These are phyloP conservation scores for Dinothrombium tinctorium DNA, from an alignment of 1,140 invertebrate species.

Conservation along the genomic window DNA sequence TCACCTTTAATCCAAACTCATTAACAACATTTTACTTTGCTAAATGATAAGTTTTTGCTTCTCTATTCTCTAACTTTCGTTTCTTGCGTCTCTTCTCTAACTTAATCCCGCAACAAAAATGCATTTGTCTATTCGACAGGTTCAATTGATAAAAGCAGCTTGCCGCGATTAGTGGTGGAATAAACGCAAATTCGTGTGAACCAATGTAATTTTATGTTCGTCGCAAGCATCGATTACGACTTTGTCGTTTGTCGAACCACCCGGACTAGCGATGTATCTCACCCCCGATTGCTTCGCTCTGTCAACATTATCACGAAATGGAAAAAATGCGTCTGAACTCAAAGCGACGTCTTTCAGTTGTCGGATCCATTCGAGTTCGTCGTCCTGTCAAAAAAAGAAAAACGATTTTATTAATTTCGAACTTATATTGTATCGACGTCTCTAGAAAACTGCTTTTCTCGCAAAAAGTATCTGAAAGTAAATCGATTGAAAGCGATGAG, in stretches of 20 bases:
- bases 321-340: slow-evolving; percentile 96
- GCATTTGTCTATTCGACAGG: no score
- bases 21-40: no score
- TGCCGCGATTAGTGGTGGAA: slow-evolving; percentile 66
- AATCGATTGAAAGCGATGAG: no score
- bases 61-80: no score
- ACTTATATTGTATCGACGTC: background rate
- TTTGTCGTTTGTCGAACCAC: slow-evolving; percentile 75
- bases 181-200: slow-evolving; percentile 69
- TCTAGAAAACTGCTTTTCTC: no score
- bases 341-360: slow-evolving; percentile 60
- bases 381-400: slow-evolving; percentile 17
- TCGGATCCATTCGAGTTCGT: slow-evolving; percentile 51
- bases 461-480: no score
- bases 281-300: slow-evolving; percentile 77
- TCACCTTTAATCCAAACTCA: no score
- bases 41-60: no score
- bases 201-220: slow-evolving; percentile 61
- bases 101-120: no score
- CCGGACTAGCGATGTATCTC: slow-evolving; percentile 67
- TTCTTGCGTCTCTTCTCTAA: no score
- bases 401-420: background rate
- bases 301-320: slow-evolving; percentile 92
- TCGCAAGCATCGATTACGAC: slow-evolving; percentile 77
- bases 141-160: no score